Conservation (phyloP, 2,888 invertebrate species). For the Brachypterus glaber region DNA sequence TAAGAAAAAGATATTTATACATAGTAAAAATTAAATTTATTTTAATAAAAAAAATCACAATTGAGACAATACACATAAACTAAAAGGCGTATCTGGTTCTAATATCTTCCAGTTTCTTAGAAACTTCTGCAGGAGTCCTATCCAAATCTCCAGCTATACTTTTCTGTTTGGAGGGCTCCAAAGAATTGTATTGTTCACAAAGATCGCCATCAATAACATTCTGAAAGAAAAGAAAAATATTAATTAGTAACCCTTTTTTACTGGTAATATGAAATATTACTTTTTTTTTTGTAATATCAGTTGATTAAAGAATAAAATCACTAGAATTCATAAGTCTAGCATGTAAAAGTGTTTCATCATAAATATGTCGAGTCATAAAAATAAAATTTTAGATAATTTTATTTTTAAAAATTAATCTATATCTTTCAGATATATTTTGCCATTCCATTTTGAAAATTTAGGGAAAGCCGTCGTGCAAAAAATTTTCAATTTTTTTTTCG, state of each 20-base stretch:
- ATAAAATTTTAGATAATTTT: too few relatives aligned
- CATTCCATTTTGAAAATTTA: too few relatives aligned
- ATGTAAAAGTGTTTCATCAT: constrained; percentile 28
- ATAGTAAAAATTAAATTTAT: too few relatives aligned
- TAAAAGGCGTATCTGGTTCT: constrained; percentile 98
- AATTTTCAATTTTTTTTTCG: too few relatives aligned
- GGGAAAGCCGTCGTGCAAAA: too few relatives aligned
- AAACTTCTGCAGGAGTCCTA: constrained; percentile 91
- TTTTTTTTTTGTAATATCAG: constrained; percentile 9
- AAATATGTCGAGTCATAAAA: too few relatives aligned
- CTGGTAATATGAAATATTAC: constrained; percentile 5
- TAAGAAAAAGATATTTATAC: too few relatives aligned
- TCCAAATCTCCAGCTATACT: constrained; percentile 91
- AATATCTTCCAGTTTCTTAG: constrained; percentile 97
- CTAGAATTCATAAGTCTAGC: constrained; percentile 36
- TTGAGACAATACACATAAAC: constrained; percentile 28
- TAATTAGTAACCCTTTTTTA: not conserved
- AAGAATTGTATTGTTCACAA: constrained; percentile 96
- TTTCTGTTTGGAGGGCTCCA: constrained; percentile 90
- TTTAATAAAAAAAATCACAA: not conserved
- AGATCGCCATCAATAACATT: constrained; percentile 98
- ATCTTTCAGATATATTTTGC: too few relatives aligned
- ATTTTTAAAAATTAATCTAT: too few relatives aligned
- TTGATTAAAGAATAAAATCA: constrained; percentile 19
- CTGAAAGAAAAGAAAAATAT: constrained; percentile 48